phyloP scores from a whole-genome alignment of 2,797 vertebrate genomes.

The Nyctibius grandis region DNA sequence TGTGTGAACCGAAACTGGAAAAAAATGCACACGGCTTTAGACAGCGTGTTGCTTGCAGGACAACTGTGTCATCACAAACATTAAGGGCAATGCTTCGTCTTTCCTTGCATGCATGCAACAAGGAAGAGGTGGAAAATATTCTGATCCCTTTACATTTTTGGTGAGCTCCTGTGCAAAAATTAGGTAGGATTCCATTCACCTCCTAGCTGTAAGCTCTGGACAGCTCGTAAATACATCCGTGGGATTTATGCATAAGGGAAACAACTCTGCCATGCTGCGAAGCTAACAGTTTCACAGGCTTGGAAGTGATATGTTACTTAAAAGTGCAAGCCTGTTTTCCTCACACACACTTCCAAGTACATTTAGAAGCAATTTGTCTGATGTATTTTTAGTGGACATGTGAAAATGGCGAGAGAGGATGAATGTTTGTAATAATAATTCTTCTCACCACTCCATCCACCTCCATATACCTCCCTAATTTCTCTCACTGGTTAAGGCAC shows the following conservation, averaged over 20 bases:
- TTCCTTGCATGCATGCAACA: neutral
- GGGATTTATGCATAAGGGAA: neutral
- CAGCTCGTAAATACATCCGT: neutral
- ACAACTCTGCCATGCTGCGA: neutral
- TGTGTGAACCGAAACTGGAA: conserved; percentile 33
- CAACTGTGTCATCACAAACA: neutral
- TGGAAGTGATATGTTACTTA: neutral
- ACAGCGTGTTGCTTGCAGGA: neutral
- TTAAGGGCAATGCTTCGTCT: neutral
- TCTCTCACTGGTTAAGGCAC: neutral
- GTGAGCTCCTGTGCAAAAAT: neutral
- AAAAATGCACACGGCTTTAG: neutral
- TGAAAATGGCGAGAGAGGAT: neutral
- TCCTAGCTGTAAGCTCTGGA: neutral
- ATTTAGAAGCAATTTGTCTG: neutral
- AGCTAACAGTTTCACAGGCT: neutral
- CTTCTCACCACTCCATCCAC: neutral
- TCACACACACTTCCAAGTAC: neutral
- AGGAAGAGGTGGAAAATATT: neutral
- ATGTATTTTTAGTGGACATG: conserved; percentile 12
- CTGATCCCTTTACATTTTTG: neutral
- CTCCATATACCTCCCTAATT: neutral
- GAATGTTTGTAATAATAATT: neutral
- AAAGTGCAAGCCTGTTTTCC: conserved; percentile 1
- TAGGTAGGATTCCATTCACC: neutral